phyloP scores from a whole-genome alignment of 2,888 invertebrate genomes.

The Acrobasis consociella region DNA sequence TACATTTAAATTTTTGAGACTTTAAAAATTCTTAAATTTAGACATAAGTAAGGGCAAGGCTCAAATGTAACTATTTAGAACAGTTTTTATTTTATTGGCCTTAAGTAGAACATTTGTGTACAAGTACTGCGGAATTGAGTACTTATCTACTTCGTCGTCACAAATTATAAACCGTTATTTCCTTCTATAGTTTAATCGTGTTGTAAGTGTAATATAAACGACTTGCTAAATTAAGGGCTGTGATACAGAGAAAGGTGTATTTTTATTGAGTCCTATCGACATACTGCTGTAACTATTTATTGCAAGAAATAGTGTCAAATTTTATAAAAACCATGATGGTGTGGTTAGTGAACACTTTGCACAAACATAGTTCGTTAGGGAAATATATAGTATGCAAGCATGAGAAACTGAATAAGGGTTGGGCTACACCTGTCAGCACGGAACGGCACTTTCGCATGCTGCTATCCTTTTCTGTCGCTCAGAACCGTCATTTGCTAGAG shows the following conservation, averaged over 20 bases:
- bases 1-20: slow-evolving; percentile 24
- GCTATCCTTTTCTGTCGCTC: too few species aligned
- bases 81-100: slow-evolving; percentile 33
- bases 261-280: slow-evolving; percentile 59
- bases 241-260: slow-evolving; percentile 69
- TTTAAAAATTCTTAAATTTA: slow-evolving; percentile 23
- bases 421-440: too few species aligned
- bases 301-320: slow-evolving; percentile 1
- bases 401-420: not conserved
- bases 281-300: slow-evolving; percentile 29
- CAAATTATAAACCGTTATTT: slow-evolving; percentile 55
- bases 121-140: slow-evolving; percentile 33
- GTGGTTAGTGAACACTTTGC: not conserved
- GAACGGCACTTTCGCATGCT: too few species aligned
- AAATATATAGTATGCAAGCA: not conserved
- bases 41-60: slow-evolving; percentile 40
- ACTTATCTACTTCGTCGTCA: slow-evolving; percentile 39
- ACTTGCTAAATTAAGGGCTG: slow-evolving; percentile 60
- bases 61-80: slow-evolving; percentile 39
- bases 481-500: too few species aligned
- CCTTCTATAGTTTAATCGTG: slow-evolving; percentile 64
- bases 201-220: slow-evolving; percentile 42
- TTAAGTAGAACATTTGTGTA: slow-evolving; percentile 26
- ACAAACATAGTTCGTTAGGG: not conserved
- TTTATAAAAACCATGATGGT: not conserved